Evolutionary conservation across 2,797 vertebrate genomes (phyloP), one percentile per base, ranked within the genome.

Genomic region (Streptopelia turtur): DNA sequence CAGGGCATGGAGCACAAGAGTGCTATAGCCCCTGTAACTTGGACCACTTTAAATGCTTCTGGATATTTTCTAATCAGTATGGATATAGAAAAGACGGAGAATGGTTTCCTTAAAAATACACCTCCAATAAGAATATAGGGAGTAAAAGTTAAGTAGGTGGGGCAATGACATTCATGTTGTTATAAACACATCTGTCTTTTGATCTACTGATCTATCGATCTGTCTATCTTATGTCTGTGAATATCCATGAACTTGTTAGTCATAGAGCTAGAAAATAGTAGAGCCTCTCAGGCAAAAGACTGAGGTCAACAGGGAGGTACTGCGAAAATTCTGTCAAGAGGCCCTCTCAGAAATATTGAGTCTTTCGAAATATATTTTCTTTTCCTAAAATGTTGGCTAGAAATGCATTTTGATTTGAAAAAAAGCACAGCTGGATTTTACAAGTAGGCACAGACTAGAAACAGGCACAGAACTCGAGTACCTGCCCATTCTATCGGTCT

Each of bases 281-380:
- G 53, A 50, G n/a, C 21, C 83, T 28, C 43, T 76, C 0, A 8
- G 37, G 56, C 30, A 33, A 56, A 89, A 85, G 16, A 28, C 43
- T 77, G 81, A 92, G 75, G 53, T 92, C 56, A 85, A 1, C 39
- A 43, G 18, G 60, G 43, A 83, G 64, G 31, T 83, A 53, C 53
- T 89, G 75, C 75, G 90, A 89, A 70, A 77, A 68, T 89, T 71
- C 61, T 95, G 78, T 91, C 84, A 83, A 89, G 68, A 61, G n/a
- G 18, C 8, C 3, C 47, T 59, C 56, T 92, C 41, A 86, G 81
- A 91, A 92, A 71, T 35, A 16, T 68, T 94, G 68, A 49, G 23
- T 16, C 16, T 83, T 89, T 89, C 17, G 68, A 61, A 87, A 70
- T 31, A 9, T 13, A n/a, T n/a, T n/a, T 77, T 75, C 80, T 60